Conservation (phyloP, 1,140 invertebrate species). For the Chironomus striatipennis region DNA sequence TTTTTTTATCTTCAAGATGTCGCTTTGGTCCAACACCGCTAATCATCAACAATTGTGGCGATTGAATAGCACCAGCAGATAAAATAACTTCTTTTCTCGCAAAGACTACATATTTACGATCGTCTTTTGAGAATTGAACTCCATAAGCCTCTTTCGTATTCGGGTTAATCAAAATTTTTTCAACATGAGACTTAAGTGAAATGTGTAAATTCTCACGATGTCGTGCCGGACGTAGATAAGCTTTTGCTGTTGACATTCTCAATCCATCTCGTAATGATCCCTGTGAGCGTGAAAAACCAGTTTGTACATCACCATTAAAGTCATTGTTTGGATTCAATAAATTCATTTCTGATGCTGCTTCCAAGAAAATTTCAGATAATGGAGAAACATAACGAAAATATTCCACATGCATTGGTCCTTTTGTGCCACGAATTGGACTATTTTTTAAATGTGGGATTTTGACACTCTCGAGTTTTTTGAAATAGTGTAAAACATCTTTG, state of each 20-base stretch:
- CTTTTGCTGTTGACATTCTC: conserved; percentile 73
- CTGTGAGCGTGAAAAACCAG: conserved; percentile 61
- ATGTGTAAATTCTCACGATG: conserved; percentile 66
- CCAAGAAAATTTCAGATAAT: conserved; percentile 53
- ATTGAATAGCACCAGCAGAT: conserved; percentile 59
- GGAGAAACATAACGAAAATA: conserved; percentile 52
- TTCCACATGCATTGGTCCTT: conserved; percentile 59
- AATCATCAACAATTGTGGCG: conserved; percentile 73
- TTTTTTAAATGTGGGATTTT: conserved; percentile 48
- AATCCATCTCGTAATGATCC: conserved; percentile 73
- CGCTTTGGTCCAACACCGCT: conserved; percentile 61
- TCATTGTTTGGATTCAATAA: conserved; percentile 52
- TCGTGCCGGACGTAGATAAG: conserved; percentile 61
- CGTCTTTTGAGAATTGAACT: conserved; percentile 50
- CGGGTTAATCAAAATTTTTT: conserved; percentile 54
- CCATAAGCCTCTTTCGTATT: conserved; percentile 48
- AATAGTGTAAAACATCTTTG: conserved; percentile 71
- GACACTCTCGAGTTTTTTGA: conserved; percentile 64
- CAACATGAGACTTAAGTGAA: conserved; percentile 52
- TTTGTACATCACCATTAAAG: conserved; percentile 64
- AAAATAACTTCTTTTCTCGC: conserved; percentile 61
- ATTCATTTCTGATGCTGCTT: conserved; percentile 59
- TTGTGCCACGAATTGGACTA: conserved; percentile 58
- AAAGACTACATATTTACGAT: conserved; percentile 41
- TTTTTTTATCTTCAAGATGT: conserved; percentile 44